Evolutionary conservation across 92 coral and sea anemone species (phyloP), one percentile per base, ranked within the genome.

Genomic region (Scolanthus callimorphus): DNA sequence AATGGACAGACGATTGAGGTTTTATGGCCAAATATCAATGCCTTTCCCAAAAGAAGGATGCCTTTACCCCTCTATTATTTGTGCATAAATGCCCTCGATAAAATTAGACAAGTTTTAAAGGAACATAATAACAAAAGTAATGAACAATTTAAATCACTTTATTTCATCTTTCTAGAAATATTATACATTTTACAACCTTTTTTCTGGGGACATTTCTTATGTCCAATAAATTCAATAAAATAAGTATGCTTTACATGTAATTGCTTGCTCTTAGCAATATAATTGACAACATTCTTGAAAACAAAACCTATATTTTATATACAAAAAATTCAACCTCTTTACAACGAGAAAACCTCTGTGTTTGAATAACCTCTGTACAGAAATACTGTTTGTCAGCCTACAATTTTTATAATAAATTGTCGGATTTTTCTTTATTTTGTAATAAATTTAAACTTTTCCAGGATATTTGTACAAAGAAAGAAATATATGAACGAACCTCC

Each of bases 161-260:
- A 68, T 68, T 68, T 29, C 24, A 34, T 57, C 30, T 61, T 53
- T 66, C 73, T 53, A 66, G 73, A 66, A 66, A 66, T 54, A 66
- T 49, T 66, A 66, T 59, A 55, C 53, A 45, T 55, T 67, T 52
- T 38, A 68, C 44, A 43, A 68, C 26, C 58, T 43, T 43, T 60
- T 61, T 68, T 68, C 45, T 54, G 44, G 31, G 55, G 44, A 52
- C 48, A 43, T 57, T 67, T 54, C 47, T 67, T 45, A n/a, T n/a
- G 62, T 67, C 74, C 22, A 41, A 39, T 51, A 41, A 68, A 54
- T 68, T 68, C 75, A 68, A 68, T 68, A 68, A 68, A 68, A 68
- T 68, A 68, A 68, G 75, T 68, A 37, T 57, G 54, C 55, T 31
- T 60, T 54, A 66, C n/a, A 66, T 63, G 22, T 57, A 27, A 30